Evolutionary conservation across 2,888 invertebrate species (phyloP), one percentile per base, ranked within the genome.

Genomic region (Andrena minutula): DNA sequence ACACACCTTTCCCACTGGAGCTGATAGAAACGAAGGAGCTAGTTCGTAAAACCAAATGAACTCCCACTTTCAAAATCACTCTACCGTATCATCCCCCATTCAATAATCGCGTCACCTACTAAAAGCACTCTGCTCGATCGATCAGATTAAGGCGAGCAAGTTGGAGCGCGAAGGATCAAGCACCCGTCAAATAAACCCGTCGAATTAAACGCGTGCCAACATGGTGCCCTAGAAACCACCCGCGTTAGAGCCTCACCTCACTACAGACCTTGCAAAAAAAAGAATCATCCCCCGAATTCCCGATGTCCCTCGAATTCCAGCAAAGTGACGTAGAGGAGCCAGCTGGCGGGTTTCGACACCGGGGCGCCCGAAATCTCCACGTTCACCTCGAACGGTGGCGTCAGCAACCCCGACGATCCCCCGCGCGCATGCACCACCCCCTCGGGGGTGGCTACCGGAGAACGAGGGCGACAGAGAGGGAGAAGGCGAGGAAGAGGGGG

Each of bases 341-440:
- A 30, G 23, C 49, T 7, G 8, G 16, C 63, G 32, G 12, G 58
- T 23, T 51, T 35, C 61, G 28, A 35, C 56, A 72, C 56, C 66
- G 79, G 71, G 26, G 65, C 51, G 51, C 41, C 65, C 20, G 8
- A 66, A 78, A 72, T 61, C 71, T 66, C 78, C 78, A 12, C 23
- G 51, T 79, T 58, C 51, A 61, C 53, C 60, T 47, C 28, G 72
- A 56, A n/a, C 75, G 28, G 70, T 56, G 68, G 81, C 86, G 81
- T 83, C 78, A 69, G 84, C 75, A 86, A 81, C 86, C 75, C 81
- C 71, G 32, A 51, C 10, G 49, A 35, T 6, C 3, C 7, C 30
- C 30, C 32, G 70, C 71, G 86, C 86, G 86, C 86, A 73, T 86
- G 86, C 86, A 80, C 53, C 69, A 68, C 49, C 68, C 72, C 41